These are phyloP conservation scores for Glossophaga mutica DNA, from an alignment of 2,797 vertebrate species.

Conservation along the genomic window DNA sequence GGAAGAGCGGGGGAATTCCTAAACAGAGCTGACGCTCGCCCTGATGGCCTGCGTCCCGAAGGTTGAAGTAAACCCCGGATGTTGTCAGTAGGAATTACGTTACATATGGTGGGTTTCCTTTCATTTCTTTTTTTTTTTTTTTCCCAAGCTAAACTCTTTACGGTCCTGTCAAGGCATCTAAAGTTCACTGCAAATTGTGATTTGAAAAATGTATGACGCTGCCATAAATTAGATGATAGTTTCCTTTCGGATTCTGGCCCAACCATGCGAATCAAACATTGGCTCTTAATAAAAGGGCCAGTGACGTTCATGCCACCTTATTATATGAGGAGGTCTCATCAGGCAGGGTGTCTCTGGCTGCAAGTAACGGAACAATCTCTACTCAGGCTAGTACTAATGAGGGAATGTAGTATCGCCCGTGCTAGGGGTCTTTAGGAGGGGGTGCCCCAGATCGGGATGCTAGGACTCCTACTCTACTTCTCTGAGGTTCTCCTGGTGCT, in stretches of 20 bases:
- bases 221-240: not conserved
- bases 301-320: not conserved
- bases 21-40: slow-evolving; percentile 60
- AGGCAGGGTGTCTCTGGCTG: not conserved
- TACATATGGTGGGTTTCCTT: slow-evolving; percentile 52
- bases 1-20: slow-evolving; percentile 64
- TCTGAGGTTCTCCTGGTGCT: not conserved
- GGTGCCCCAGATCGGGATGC: too few relatives aligned
- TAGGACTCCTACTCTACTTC: too few relatives aligned
- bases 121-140: not conserved
- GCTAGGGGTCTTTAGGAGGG: not conserved
- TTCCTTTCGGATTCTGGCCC: not conserved
- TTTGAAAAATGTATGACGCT: not conserved
- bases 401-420: not conserved
- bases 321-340: not conserved
- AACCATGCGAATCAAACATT: not conserved
- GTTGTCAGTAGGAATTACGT: slow-evolving; percentile 3
- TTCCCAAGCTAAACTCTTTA: not conserved
- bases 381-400: not conserved
- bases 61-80: slow-evolving; percentile 68
- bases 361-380: not conserved
- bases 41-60: slow-evolving; percentile 58
- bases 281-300: not conserved
- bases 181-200: slow-evolving; percentile 39
- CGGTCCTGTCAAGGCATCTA: not conserved